Evolutionary conservation across 2,888 invertebrate species (phyloP).

Genomic region (Anaspis maculata): DNA sequence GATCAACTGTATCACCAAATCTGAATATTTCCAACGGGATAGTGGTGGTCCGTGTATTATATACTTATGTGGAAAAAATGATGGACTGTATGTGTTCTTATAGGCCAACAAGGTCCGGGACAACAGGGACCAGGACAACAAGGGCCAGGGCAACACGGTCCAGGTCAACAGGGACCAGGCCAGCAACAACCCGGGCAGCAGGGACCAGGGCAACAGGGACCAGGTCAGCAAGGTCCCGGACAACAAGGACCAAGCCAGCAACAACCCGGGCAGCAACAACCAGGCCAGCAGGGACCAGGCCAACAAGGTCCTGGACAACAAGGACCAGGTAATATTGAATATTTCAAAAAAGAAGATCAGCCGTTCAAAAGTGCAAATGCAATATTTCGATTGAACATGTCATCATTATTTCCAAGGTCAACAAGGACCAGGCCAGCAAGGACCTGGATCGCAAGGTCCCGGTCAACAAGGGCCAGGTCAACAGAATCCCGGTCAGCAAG

Average conservation of each 20-base stretch:
- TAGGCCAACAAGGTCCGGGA: constrained; percentile 7
- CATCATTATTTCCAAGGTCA: too few relatives aligned
- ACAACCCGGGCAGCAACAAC: neutral
- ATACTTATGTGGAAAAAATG: too few relatives aligned
- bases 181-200: constrained; percentile 7
- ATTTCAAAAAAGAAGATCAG: too few relatives aligned
- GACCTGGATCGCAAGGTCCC: neutral
- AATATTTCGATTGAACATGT: too few relatives aligned
- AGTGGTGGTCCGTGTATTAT: too few relatives aligned
- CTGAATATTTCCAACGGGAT: too few relatives aligned
- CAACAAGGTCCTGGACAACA: constrained; percentile 9
- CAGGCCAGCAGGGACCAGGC: constrained; percentile 7
- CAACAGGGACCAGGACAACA: constrained; percentile 11
- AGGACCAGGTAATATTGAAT: constrained; percentile 2
- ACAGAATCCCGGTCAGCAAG: constrained; percentile 6
- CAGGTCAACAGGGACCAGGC: constrained; percentile 15
- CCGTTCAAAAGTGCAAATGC: too few relatives aligned
- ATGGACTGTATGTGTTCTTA: too few relatives aligned
- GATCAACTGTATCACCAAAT: too few relatives aligned
- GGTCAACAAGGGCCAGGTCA: constrained; percentile 4
- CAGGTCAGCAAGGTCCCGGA: constrained; percentile 1
- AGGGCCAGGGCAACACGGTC: constrained; percentile 7
- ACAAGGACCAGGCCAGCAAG: constrained; percentile 1
- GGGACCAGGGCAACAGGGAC: constrained; percentile 13
- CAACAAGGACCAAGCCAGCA: constrained; percentile 10